These are phyloP conservation scores for Dolichoris vasculosae DNA, from an alignment of 1,140 invertebrate species.

Conservation along the genomic window DNA sequence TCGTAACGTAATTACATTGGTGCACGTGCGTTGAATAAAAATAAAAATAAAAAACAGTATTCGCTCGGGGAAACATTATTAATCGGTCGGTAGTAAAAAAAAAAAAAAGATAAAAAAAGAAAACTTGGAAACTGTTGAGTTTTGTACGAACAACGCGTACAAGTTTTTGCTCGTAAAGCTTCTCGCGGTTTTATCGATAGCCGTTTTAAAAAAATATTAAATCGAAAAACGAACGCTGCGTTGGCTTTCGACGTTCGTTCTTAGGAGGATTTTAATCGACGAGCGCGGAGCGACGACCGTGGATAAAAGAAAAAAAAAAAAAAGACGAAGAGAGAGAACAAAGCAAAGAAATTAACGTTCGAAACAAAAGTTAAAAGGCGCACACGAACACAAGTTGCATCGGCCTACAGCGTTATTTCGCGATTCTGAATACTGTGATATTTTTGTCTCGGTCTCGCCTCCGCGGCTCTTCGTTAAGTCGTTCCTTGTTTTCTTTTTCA, in stretches of 20 bases:
- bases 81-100: slow-evolving; percentile 16
- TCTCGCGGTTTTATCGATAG: not conserved
- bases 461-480: slow-evolving; percentile 37
- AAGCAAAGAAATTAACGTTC: slow-evolving; percentile 13
- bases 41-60: slow-evolving; percentile 44
- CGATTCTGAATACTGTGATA: slow-evolving; percentile 54
- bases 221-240: not conserved
- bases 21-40: not conserved
- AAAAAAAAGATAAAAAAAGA: no score
- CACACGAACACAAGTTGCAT: slow-evolving; percentile 2
- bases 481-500: slow-evolving; percentile 29
- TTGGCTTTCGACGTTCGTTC: slow-evolving; percentile 16
- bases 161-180: not conserved
- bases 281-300: slow-evolving; percentile 17
- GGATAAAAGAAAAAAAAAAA: slow-evolving; percentile 37
- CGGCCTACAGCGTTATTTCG: slow-evolving; percentile 46
- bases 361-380: slow-evolving; percentile 7
- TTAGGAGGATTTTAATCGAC: slow-evolving; percentile 6
- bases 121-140: not conserved
- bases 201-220: not conserved
- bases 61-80: slow-evolving; percentile 34
- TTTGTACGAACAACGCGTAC: slow-evolving; percentile 15
- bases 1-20: slow-evolving; percentile 11
- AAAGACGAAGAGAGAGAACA: not conserved
- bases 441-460: slow-evolving; percentile 48